phyloP scores from a whole-genome alignment of 2,113 vertebrate species.

The Siniperca knerii region DNA sequence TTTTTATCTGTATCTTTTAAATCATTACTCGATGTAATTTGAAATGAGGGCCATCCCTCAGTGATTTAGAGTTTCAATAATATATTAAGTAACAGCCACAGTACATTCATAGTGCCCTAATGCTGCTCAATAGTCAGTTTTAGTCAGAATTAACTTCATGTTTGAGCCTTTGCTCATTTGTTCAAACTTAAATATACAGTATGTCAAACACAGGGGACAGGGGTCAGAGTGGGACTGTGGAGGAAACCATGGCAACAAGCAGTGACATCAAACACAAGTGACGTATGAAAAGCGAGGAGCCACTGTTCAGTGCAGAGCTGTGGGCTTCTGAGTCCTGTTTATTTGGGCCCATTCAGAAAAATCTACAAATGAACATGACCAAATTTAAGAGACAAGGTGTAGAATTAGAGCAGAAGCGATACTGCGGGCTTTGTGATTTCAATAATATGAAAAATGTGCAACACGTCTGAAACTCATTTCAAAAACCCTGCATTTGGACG shows the following conservation, averaged over 20 bases:
- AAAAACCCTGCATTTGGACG: neutral
- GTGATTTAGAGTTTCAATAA: no score
- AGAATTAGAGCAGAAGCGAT: neutral
- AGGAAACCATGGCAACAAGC: slow-evolving; percentile 33
- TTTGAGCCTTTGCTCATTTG: no score
- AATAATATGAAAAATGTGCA: neutral
- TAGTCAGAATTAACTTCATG: no score
- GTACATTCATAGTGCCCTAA: no score
- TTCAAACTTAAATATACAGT: neutral
- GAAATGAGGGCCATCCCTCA: no score
- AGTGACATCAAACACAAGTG: slow-evolving; percentile 26
- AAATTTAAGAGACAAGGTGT: no score
- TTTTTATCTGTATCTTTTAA: no score
- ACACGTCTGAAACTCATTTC: neutral
- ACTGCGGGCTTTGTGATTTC: no score
- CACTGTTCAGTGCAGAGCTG: neutral
- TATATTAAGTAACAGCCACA: no score
- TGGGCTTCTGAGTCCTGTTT: neutral
- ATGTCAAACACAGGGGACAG: neutral
- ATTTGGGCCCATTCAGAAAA: neutral
- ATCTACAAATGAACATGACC: no score
- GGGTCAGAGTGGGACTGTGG: neutral
- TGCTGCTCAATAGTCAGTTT: no score
- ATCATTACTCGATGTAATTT: no score
- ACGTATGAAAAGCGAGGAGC: neutral